These are phyloP conservation scores for Danio kyathit DNA, from an alignment of 2,797 vertebrate genomes.

Conservation along the genomic window DNA sequence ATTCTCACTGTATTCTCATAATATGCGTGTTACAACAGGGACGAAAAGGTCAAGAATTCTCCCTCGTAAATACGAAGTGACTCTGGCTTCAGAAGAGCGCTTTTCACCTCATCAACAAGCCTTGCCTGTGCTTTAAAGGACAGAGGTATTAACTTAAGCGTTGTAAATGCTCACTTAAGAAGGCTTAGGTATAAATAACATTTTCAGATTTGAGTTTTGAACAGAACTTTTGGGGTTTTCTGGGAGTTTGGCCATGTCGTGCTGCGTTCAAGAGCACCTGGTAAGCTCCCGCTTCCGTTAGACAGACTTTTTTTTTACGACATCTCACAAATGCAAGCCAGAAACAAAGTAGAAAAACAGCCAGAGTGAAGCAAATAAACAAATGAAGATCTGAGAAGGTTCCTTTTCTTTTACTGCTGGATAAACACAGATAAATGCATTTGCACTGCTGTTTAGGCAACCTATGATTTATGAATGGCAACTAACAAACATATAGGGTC, in stretches of 20 bases:
- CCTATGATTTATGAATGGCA: neutral
- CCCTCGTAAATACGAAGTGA: conserved; percentile 30
- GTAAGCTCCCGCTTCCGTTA: conserved; percentile 16
- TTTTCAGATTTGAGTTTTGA: conserved; percentile 29
- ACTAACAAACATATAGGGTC: too few relatives aligned
- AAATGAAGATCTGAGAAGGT: neutral
- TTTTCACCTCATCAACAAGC: conserved; percentile 41
- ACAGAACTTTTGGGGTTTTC: conserved; percentile 11
- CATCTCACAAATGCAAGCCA: neutral
- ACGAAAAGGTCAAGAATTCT: conserved; percentile 29
- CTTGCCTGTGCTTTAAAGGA: conserved; percentile 17
- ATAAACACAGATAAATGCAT: neutral
- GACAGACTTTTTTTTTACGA: neutral
- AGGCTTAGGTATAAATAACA: conserved; percentile 12
- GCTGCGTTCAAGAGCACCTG: neutral
- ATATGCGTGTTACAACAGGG: conserved; percentile 14
- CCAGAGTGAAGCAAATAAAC: conserved; percentile 8
- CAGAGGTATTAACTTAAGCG: conserved; percentile 25
- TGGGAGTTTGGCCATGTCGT: conserved; percentile 11
- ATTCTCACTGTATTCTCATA: conserved; percentile 13
- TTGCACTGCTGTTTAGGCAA: too few relatives aligned
- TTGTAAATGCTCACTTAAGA: conserved; percentile 31
- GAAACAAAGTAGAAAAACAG: conserved; percentile 24
- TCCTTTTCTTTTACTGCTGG: neutral
- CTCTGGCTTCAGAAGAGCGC: conserved; percentile 22